A percentile compares a stretch with the other conserved stretches of the same genome.
Conservation (phyloP, 2,113 vertebrate species). For the Colaptes auratus region DNA sequence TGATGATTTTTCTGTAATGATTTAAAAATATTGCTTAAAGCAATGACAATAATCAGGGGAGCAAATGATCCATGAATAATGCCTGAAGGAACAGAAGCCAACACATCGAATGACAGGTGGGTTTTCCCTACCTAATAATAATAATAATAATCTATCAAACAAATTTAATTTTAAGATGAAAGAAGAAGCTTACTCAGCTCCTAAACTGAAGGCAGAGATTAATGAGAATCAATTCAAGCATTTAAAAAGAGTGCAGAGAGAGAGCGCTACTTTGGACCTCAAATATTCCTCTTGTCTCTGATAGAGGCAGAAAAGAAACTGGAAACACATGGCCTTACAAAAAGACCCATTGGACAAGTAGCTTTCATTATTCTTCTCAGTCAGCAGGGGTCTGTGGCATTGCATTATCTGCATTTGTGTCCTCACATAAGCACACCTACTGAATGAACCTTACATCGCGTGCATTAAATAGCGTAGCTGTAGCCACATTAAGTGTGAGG, state of each 20-base stretch:
- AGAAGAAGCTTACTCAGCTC: conserved; percentile 66
- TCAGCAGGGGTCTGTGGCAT: background rate
- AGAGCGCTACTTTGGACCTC: conserved; percentile 26
- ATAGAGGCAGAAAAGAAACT: background rate
- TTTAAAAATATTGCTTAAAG: conserved; percentile 34
- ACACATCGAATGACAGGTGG: conserved; percentile 39
- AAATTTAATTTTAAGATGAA: conserved; percentile 68
- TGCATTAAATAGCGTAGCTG: background rate
- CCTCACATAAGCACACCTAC: background rate
- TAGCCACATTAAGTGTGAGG: background rate
- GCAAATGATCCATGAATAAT: background rate
- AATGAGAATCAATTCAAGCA: conserved; percentile 79
- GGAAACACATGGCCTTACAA: background rate
- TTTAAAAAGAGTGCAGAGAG: conserved; percentile 62
- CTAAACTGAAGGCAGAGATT: conserved; percentile 69
- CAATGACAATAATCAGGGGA: conserved; percentile 3
- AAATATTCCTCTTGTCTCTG: background rate
- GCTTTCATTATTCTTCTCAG: background rate
- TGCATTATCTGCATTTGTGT: background rate
- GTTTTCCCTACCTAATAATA: conserved; percentile 47
- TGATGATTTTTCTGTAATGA: conserved; percentile 49
- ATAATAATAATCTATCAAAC: conserved; percentile 51
- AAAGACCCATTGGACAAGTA: background rate
- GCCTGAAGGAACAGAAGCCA: background rate
- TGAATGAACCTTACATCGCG: background rate